Evolutionary conservation across 2,797 vertebrate genomes (phyloP), one percentile per base, ranked within the genome.

Genomic region (Crocidura indochinensis): DNA sequence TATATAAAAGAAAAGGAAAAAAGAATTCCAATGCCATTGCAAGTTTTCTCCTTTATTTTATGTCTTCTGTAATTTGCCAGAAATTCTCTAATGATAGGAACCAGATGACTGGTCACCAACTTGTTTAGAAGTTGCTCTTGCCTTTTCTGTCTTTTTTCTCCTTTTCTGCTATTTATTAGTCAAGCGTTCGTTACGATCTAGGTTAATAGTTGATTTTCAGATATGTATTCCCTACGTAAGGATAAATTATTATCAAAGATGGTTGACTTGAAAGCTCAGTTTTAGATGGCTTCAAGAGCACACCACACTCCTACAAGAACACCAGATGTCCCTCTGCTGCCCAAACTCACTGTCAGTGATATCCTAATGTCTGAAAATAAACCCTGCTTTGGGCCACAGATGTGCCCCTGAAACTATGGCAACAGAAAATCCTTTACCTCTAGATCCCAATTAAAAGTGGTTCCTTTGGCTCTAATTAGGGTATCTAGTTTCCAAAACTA

Each of bases 401-500:
- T 67, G 84, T 60, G 67, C 80, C 90, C 92, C 95, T 76, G 95
- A 88, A 95, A 95, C 96, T 93, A 96, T 96, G 86, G 93, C 92
- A 96, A 96, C 96, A 10, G 77, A 84, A 88, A 95, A 87, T 90
- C 92, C 88, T 92, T 84, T 95, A 95, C 96, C 86, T 95, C 94
- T 88, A 80, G 64, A 86, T 94, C 91, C 95, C 88, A 96, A 94
- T 96, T 96, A 96, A 95, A 95, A 96, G 77, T 92, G 67, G 38
- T 72, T 90, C 87, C 93, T 62, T 90, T 96, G 94, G 95, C 95
- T 86, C n/a, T 92, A 92, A 91, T 82, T 94, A 93, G 65, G 84
- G 69, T 88, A 83, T 91, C 85, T 95, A 80, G 95, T 92, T 88
- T 94, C 94, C 90, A 95, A 93, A 94, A 94, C 79, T 62, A 95